Base-by-base conservation (phyloP, 2,113 vertebrate genomes). In the Bos indicus region DNA sequence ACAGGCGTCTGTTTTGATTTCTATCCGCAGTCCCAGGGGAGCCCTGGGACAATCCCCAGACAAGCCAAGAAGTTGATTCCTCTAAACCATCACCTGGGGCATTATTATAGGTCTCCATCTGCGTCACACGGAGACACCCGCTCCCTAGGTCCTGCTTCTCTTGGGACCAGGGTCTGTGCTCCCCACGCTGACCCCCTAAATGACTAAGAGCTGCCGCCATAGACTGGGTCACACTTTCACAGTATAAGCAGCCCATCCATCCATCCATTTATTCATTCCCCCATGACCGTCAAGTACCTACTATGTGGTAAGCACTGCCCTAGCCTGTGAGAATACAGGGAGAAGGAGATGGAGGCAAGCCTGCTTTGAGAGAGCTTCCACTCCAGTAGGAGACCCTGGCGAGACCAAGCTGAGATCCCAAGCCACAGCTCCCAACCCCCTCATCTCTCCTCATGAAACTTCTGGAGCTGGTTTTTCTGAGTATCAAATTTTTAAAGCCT, bases 1-100 rank as follows among this genome's bases (percentile, higher is more conserved):
- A 96, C 80, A 88, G 95, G 82, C 1, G 0, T 92, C 94, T 98
- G 96, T 98, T 98, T 97, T 97, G 98, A 64, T 91, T 97, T 91
- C 93, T 93, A 97, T 84, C 60, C 7, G 6, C 40, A 54, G 60
- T 95, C 77, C 91, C 96, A 62, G 62, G 81, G 96, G 80, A 97
- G 46, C 74, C 62, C 80, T 67, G 51, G 33, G 54, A 15, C 78
- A 96, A 56, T 97, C 96, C 90, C 98, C 90, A 97, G 93, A 95
- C 59, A 85, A 25, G 74, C 13, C 30, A 46, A 96, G 91, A 48
- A 94, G 96, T 74, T 77, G 84, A 93, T 95, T 74, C 93, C 96
- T 97, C 95, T 96, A 92, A 96, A 60, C 67, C 93, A 94, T 93
- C 95, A 88, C 91, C 98, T 90, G 84, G 97, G 96, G 98, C 43